Base-by-base conservation (phyloP, 1,140 invertebrate species). In the Dinoponera quadriceps region DNA sequence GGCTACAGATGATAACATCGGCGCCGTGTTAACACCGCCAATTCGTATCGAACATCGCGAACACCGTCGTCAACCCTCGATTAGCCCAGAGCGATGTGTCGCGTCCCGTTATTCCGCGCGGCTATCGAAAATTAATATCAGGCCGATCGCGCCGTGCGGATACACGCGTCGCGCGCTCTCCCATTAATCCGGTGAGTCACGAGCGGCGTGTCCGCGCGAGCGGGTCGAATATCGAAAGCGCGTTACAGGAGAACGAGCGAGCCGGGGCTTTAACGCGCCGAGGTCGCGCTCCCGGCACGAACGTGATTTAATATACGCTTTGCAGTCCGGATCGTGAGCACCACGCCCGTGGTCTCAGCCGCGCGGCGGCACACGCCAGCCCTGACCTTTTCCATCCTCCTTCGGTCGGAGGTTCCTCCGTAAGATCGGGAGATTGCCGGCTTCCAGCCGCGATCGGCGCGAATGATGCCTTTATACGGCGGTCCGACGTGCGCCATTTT, bases 311-410 rank as follows among this genome's bases (percentile, higher is more conserved):
- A 88, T 88, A 82, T 66, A 72, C 54, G 63, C 82, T 82, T 69
- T 65, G 57, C 57, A 72, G 63, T 78, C 51, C 7, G 65, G n/a
- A 63, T 85, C 87, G 84, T 82, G 80, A 82, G 25, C 71, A 73
- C 86, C 87, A 89, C 87, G 87, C 87, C 87, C 86, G 83, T 44
- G 38, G 38, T 72, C 60, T 69, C 33, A 48, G 74, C 16, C 27
- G 69, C 54, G 66, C 78, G 83, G 69, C 87, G 87, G 86, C 87
- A 88, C 87, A 89, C 87, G 87, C 88, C 87, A 89, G 84, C 84
- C 87, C 73, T 89, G 87, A 89, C 87, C 87, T 86, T 88, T 88
- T 85, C 83, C 55, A 75, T 85, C 71, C 33, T 82, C 18, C 7
- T 7, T 7, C 33, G 33, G 33, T 7, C 27, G 62, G 22, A 63